Evolutionary conservation across 2,797 vertebrate species (phyloP), one percentile per base, ranked within the genome.

Genomic region (Microctenopoma stevenorrisi): DNA sequence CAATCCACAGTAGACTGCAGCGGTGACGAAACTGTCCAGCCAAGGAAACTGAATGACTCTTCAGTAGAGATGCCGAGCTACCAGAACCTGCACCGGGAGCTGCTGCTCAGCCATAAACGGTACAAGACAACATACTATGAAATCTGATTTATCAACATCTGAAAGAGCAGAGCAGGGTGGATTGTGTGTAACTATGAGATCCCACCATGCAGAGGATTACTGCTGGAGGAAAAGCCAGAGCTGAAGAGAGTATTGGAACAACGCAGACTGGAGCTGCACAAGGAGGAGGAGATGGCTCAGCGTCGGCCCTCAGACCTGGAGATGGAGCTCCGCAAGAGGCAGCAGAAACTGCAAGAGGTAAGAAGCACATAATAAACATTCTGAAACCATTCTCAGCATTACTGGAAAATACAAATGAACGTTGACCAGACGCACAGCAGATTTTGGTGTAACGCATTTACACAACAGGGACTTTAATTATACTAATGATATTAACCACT

Each of bases 31-130:
- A 62, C 79, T 28, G 64, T 68, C 71, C 89, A 82, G 11, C 81
- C 87, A 51, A 88, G 82, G 68, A 95, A 92, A 68, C 74, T 93
- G 61, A 92, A 92, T 15, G 89, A 94, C 60, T 91, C 84, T 0
- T 78, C 88, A 1, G 25, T n/a, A 12, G 94, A 95, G 60, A 79
- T 65, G 4, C 85, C 77, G 4, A 93, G 79, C 59, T 91, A 92
- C 74, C 87, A 85, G 74, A 88, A 93, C 64, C 86, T 95, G 64
- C 94, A 95, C 71, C 80, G 88, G 10, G 94, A 96, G 81, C 91
- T 96, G 75, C 81, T 95, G 56, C 92, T 96, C 61, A 93, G 89
- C 70, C 93, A 95, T 63, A 95, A 93, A 86, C 92, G 92, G 94
- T 95, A 85, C 9, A 18, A 16, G 42, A 50, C 14, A 14, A 16